A percentile compares a stretch with the other conserved stretches of the same genome.
Evolutionary conservation across 2,113 vertebrate genomes (phyloP).

Genomic region (Dicrurus megarhynchus): DNA sequence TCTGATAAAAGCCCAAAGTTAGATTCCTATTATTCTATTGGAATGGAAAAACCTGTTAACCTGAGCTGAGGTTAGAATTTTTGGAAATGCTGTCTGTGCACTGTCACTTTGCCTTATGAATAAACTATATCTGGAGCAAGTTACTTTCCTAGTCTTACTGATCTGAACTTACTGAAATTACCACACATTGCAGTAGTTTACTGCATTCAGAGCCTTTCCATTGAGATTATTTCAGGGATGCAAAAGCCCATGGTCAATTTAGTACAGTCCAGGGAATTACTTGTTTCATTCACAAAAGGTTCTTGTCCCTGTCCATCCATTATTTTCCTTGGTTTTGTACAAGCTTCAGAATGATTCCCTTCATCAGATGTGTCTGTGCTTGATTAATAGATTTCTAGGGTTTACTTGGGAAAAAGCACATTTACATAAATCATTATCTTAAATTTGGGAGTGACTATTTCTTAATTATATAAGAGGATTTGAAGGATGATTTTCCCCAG

Average conservation of each 20-base stretch:
- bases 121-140: background rate
- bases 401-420: background rate
- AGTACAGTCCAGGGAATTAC: background rate
- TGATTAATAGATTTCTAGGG: background rate
- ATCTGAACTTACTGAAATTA: background rate
- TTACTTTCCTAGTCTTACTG: background rate
- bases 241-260: background rate
- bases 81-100: background rate
- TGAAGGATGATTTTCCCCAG: background rate
- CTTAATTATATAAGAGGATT: background rate
- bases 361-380: background rate
- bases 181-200: background rate
- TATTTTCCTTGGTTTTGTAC: background rate
- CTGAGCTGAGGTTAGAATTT: background rate
- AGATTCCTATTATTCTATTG: background rate
- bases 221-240: background rate
- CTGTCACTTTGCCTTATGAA: background rate
- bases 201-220: background rate
- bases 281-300: background rate
- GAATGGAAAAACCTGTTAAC: background rate
- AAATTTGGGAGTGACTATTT: background rate
- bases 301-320: background rate
- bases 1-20: background rate
- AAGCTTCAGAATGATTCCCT: background rate
- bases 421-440: background rate